A percentile compares a stretch with the other conserved stretches of the same genome.
Evolutionary conservation across 1,140 invertebrate species (phyloP).

Genomic region (Rhopalosiphum padi): DNA sequence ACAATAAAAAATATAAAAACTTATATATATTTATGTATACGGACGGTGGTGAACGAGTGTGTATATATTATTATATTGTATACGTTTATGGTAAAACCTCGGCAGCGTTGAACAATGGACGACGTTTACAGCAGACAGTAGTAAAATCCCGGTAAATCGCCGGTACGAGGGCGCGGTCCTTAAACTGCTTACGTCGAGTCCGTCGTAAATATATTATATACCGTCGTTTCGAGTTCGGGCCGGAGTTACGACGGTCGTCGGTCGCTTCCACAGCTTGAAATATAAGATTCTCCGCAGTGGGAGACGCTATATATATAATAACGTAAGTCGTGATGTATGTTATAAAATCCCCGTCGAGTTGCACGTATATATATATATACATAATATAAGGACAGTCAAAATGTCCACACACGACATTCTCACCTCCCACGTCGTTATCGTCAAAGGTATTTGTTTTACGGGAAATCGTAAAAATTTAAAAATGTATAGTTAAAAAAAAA

Average conservation of each 20-base stretch:
- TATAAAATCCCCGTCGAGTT: not conserved
- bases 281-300: not conserved
- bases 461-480: not conserved
- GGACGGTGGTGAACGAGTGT: not conserved
- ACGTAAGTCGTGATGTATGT: not conserved
- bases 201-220: not conserved
- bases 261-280: not conserved
- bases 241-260: not conserved
- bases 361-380: too few relatives aligned
- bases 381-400: not conserved
- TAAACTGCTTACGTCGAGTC: not conserved
- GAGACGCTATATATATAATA: not conserved
- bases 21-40: not conserved
- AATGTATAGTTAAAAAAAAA: not conserved
- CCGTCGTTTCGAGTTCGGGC: not conserved
- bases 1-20: not conserved
- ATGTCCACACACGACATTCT: not conserved
- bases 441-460: not conserved
- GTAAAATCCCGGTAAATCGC: slow-evolving; percentile 10
- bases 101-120: not conserved
- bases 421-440: not conserved
- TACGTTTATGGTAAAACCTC: not conserved
- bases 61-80: not conserved
- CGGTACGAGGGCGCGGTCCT: not conserved
- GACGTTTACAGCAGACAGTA: not conserved